Conservation (phyloP, 2,113 vertebrate species). For the Corynorhinus townsendii region DNA sequence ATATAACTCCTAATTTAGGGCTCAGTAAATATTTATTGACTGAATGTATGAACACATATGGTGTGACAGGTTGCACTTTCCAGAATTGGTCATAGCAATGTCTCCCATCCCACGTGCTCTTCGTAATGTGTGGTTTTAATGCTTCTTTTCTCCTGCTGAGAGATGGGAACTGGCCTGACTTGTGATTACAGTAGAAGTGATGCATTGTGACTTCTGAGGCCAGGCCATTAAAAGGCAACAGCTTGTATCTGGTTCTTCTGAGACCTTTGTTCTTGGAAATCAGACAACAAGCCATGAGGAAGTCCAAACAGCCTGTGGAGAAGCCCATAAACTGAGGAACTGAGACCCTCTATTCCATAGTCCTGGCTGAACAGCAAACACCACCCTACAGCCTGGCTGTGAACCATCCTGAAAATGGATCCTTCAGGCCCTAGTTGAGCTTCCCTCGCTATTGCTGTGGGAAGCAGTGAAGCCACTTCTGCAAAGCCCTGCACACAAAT, state of each 20-base stretch:
- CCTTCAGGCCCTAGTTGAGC: background rate
- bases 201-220: background rate
- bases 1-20: background rate
- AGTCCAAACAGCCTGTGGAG: background rate
- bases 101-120: background rate
- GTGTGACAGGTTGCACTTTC: background rate
- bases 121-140: background rate
- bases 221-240: background rate
- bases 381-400: background rate
- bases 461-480: background rate
- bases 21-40: background rate
- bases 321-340: background rate
- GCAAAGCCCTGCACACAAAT: background rate
- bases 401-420: background rate
- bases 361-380: background rate
- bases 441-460: background rate
- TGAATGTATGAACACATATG: background rate
- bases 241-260: background rate
- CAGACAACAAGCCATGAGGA: background rate
- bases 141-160: background rate
- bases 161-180: background rate
- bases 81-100: background rate
- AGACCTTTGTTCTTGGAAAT: background rate
- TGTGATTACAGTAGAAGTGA: background rate
- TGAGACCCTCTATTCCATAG: background rate